These are phyloP conservation scores for Delichon dasypus DNA, from an alignment of 2,797 vertebrate genomes.

Conservation along the genomic window DNA sequence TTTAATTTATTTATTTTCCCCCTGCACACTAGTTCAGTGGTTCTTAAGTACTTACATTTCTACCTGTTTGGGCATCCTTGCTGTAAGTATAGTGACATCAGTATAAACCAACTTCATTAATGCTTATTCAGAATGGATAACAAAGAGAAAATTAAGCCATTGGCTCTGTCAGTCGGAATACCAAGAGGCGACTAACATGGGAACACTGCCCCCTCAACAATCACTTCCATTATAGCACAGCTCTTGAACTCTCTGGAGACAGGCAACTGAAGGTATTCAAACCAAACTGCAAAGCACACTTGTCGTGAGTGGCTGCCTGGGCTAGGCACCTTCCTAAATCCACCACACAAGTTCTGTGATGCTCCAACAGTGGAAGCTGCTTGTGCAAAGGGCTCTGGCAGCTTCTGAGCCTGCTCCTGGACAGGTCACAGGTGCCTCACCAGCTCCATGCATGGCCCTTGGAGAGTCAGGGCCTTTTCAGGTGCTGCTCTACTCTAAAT, in stretches of 20 bases:
- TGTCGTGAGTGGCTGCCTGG: background rate
- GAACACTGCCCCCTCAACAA: background rate
- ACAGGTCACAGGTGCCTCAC: fast-evolving
- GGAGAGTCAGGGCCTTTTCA: background rate
- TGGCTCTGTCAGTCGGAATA: background rate
- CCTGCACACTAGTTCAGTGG: background rate
- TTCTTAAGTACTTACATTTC: background rate
- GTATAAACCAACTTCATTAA: background rate
- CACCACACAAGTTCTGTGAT: background rate
- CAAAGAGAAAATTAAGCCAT: background rate
- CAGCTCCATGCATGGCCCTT: fast-evolving
- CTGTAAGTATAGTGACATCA: background rate
- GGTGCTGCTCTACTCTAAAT: background rate
- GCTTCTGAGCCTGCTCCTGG: fast-evolving
- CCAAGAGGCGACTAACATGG: background rate
- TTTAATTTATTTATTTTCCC: background rate
- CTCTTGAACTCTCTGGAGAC: background rate
- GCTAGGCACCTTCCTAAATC: background rate
- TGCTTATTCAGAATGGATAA: background rate
- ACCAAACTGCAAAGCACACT: background rate
- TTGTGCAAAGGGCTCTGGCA: background rate
- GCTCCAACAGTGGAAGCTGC: fast-evolving
- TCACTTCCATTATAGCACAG: background rate
- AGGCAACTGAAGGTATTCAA: background rate
- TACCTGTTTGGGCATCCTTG: background rate